Percentiles rank a stretch among this genome's conserved stretches.
Evolutionary conservation across 2,797 vertebrate genomes (phyloP).

Genomic region (Pygocentrus nattereri): DNA sequence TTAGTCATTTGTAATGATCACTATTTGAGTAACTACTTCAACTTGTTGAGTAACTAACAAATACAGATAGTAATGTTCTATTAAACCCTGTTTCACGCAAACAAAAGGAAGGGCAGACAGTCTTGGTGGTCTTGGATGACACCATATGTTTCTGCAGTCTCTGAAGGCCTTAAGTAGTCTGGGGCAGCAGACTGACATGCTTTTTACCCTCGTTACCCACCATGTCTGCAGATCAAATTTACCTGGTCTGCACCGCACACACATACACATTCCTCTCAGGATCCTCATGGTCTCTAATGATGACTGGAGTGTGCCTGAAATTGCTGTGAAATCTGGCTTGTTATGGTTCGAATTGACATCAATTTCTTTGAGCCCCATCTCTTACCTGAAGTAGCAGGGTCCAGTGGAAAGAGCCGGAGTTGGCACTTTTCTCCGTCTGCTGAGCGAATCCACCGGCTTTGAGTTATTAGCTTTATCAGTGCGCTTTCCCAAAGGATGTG

Average conservation of each 20-base stretch:
- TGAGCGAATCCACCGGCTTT: constrained; percentile 2
- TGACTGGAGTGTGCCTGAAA: constrained; percentile 19
- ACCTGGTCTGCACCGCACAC: constrained; percentile 13
- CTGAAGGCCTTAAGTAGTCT: constrained; percentile 11
- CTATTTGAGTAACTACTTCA: too few species aligned
- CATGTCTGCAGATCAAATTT: constrained; percentile 17
- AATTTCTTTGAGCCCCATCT: constrained; percentile 18
- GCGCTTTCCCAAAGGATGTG: not conserved
- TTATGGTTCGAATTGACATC: constrained; percentile 43
- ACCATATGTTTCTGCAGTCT: constrained; percentile 6
- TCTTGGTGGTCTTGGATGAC: not conserved
- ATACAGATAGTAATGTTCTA: not conserved
- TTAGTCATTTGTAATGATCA: not conserved
- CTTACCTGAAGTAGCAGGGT: constrained; percentile 23
- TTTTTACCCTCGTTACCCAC: constrained; percentile 16
- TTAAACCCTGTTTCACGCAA: not conserved
- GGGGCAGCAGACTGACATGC: constrained; percentile 6
- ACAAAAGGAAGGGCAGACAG: not conserved
- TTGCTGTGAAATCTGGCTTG: constrained; percentile 40
- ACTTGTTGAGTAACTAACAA: not conserved
- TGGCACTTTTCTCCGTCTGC: constrained; percentile 6
- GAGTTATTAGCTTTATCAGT: constrained; percentile 24
- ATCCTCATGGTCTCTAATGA: constrained; percentile 14
- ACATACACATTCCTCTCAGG: constrained; percentile 1
- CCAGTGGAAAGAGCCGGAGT: not conserved